A percentile compares a stretch with the other conserved stretches of the same genome.
Evolutionary conservation across 2,113 vertebrate species (phyloP).

Genomic region (Tonatia bakeri): DNA sequence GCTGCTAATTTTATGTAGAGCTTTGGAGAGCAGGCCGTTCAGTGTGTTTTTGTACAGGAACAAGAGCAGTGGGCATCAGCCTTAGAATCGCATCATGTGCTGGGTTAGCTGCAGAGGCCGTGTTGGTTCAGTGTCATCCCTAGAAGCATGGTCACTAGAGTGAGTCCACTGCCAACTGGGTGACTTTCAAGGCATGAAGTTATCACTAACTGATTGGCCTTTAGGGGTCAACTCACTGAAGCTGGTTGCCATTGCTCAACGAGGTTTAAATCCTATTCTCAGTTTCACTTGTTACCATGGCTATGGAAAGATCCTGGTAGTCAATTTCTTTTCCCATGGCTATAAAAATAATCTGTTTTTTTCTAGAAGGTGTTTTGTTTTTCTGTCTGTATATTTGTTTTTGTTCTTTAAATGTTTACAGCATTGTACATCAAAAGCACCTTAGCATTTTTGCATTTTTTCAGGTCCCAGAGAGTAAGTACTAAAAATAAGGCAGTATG

Average conservation of each 20-base stretch:
- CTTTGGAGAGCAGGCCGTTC: not conserved
- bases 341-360: not conserved
- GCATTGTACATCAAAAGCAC: not conserved
- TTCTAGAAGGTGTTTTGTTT: not conserved
- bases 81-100: not conserved
- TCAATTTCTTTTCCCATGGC: not conserved
- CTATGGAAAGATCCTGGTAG: not conserved
- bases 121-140: not conserved
- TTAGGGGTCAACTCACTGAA: not conserved
- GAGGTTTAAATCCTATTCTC: not conserved
- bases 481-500: not conserved
- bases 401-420: not conserved
- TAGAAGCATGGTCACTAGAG: not conserved
- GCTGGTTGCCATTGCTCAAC: constrained; percentile 3
- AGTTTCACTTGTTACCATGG: not conserved
- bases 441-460: not conserved
- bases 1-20: not conserved
- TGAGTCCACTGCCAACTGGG: not conserved
- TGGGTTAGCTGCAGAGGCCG: not conserved
- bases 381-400: too few relatives aligned
- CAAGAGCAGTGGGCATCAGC: not conserved
- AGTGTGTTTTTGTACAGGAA: not conserved
- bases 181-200: not conserved
- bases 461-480: not conserved
- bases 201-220: constrained; percentile 25